Base-by-base conservation (phyloP, 2,888 invertebrate genomes). In the Harpalus rubripes region DNA sequence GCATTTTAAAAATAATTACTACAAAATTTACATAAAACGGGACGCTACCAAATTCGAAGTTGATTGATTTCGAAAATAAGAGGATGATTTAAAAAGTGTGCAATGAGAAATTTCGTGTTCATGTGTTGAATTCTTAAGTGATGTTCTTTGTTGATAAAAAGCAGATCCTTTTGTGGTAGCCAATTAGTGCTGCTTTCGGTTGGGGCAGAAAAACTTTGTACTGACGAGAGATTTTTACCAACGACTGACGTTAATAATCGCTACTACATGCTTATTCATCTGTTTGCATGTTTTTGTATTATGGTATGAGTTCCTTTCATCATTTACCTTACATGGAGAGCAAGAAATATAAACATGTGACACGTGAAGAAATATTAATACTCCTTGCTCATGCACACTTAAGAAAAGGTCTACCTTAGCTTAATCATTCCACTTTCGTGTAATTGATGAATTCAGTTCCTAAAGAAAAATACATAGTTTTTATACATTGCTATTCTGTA, bases 141-240 rank as follows among this genome's bases (percentile, higher is more conserved):
- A 74, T 83, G 74, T 74, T 44, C n/a, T 15, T 16, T 16, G 52
- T 18, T 65, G 87, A 87, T 87, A 87, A 87, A 87, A 87, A 87
- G 86, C 86, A 86, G 87, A 87, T 87, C 86, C 84, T 86, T 86
- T 86, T 86, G 86, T 86, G 87, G 87, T 87, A 87, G 86, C 88
- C 88, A 88, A 88, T 88, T 88, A 88, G 88, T 87, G 83, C 12
- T 74, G 76, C 58, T 76, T 83, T 58, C 44, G 74, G 74, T 18
- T 18, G 39, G 56, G 8, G 15, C 10, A 78, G 78, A 78, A 78
- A 78, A 78, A 78, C n/a, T 56, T 78, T 58, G 58, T 78, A 32
- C 41, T 58, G 78, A 78, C 58, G 78, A 78, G 58, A 15, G 78
- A 78, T 78, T 78, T 58, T 58, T 78, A 78, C 78, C 78, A 58